Conservation (phyloP, 2,797 vertebrate genomes). For the Galagoides demidoff region DNA sequence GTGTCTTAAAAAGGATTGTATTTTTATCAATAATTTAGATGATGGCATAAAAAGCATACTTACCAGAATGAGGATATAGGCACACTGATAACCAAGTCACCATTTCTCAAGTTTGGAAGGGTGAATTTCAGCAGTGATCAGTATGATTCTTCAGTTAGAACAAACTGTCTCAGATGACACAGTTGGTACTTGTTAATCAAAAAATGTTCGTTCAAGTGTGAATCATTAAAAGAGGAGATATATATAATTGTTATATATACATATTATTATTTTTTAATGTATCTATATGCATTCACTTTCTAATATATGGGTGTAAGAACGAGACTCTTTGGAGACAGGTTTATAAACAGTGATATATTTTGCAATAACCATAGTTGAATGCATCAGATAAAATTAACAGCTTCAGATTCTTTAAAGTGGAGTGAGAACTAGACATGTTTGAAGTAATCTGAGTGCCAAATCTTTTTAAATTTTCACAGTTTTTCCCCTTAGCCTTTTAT, state of each 20-base stretch:
- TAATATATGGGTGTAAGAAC: neutral
- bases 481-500: neutral
- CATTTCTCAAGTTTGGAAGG: neutral
- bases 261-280: neutral
- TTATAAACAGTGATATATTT: conserved; percentile 24
- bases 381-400: neutral
- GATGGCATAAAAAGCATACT: neutral
- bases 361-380: neutral
- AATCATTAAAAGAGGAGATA: neutral
- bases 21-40: conserved; percentile 2
- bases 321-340: neutral
- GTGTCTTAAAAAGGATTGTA: neutral
- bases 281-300: neutral
- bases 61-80: neutral
- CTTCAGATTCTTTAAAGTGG: conserved; percentile 50
- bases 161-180: neutral
- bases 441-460: conserved; percentile 19
- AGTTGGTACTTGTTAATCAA: neutral
- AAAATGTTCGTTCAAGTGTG: neutral
- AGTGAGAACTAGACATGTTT: conserved; percentile 1
- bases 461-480: neutral
- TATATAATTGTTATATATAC: neutral
- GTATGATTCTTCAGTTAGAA: neutral
- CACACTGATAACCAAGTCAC: neutral
- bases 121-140: neutral